Conservation (phyloP, 37 sponge, comb jelly and placozoan species). For the Bolinopsis microptera region DNA sequence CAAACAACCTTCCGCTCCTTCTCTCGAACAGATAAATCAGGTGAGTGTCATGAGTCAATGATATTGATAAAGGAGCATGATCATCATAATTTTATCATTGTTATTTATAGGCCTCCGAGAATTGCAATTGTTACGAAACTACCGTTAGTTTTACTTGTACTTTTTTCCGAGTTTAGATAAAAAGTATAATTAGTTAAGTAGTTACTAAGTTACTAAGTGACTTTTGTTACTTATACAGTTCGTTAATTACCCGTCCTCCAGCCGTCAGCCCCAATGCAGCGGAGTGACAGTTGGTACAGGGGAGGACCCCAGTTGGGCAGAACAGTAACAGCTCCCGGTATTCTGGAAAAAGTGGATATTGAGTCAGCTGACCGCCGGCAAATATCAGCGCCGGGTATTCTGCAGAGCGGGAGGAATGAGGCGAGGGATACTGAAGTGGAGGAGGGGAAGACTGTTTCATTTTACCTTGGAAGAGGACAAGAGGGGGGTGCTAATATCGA, state of each 20-base stretch:
- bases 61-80: no score
- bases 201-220: no score
- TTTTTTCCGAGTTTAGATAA: no score
- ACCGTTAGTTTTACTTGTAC: no score
- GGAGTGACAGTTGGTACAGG: neutral
- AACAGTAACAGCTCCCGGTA: neutral
- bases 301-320: neutral
- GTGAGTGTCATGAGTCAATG: no score
- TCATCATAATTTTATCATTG: no score
- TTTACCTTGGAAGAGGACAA: conserved; percentile 8
- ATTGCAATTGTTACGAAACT: no score
- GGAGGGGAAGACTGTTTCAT: conserved; percentile 15
- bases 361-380: neutral
- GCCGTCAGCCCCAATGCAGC: neutral
- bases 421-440: neutral
- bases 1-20: conserved; percentile 24
- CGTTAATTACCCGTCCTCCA: no score
- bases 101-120: no score
- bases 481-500: neutral
- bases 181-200: no score
- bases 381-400: neutral
- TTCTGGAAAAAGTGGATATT: neutral
- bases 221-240: no score
- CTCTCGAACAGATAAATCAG: conserved; percentile 15
- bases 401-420: neutral